Evolutionary conservation across 2,113 vertebrate species (phyloP).

Genomic region (Himantopus leucocephalus): DNA sequence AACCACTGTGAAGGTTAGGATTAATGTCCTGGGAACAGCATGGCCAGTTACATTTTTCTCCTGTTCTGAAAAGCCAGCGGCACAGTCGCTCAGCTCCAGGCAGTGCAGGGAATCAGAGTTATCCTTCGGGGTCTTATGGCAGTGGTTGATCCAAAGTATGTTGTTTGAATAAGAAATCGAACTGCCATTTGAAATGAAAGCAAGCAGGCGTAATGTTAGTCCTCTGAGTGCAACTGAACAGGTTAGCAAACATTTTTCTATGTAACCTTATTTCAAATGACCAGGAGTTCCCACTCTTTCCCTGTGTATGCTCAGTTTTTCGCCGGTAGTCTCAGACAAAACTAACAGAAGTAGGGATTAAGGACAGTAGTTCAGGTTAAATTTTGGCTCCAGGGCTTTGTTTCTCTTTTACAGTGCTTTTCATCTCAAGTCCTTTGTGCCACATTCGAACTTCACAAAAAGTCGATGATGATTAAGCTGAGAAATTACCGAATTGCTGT

Average conservation of each 20-base stretch:
- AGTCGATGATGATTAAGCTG: neutral
- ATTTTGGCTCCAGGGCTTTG: neutral
- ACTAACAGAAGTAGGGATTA: neutral
- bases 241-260: neutral
- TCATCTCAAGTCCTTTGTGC: constrained; percentile 25
- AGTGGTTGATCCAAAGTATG: neutral
- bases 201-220: neutral
- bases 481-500: neutral
- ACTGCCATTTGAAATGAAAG: neutral
- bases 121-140: neutral
- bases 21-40: neutral
- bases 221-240: neutral
- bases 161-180: neutral
- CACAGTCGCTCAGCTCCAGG: neutral
- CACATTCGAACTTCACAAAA: neutral
- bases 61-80: constrained; percentile 44
- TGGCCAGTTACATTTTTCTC: constrained; percentile 50
- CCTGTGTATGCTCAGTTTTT: neutral
- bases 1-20: constrained; percentile 1
- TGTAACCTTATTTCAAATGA: neutral
- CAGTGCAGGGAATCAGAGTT: neutral
- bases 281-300: neutral
- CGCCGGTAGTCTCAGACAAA: neutral
- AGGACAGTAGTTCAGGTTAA: neutral
- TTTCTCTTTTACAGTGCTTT: neutral